These are phyloP conservation scores for Nestor notabilis DNA, from an alignment of 2,113 vertebrate genomes.

Conservation along the genomic window DNA sequence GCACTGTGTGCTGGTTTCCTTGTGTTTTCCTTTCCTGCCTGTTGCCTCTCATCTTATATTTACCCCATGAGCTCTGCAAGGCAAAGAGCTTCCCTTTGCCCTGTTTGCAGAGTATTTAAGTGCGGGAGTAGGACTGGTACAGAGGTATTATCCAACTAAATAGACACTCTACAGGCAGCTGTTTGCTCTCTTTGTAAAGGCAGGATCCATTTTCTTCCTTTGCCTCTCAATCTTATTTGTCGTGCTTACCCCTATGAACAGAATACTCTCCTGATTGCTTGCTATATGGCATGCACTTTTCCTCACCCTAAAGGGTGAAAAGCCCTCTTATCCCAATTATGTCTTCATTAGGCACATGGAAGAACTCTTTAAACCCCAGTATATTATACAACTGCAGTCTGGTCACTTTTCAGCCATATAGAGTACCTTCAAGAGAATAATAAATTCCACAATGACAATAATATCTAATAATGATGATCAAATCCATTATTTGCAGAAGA, in stretches of 20 bases:
- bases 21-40: neutral
- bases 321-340: neutral
- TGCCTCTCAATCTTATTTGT: neutral
- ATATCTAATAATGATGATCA: neutral
- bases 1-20: neutral
- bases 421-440: neutral
- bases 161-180: neutral
- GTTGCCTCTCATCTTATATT: neutral
- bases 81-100: neutral
- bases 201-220: neutral
- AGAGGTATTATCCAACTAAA: neutral
- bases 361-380: neutral
- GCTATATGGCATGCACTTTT: neutral
- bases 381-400: neutral
- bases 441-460: neutral
- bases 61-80: neutral
- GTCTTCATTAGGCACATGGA: neutral
- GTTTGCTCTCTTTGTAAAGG: neutral
- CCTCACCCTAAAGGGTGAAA: neutral
- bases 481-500: neutral
- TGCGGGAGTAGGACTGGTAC: neutral
- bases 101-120: neutral
- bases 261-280: neutral
- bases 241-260: neutral
- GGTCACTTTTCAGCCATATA: neutral